Conservation (phyloP, 2,113 vertebrate species). For the Rhinopomastus cyanomelas region DNA sequence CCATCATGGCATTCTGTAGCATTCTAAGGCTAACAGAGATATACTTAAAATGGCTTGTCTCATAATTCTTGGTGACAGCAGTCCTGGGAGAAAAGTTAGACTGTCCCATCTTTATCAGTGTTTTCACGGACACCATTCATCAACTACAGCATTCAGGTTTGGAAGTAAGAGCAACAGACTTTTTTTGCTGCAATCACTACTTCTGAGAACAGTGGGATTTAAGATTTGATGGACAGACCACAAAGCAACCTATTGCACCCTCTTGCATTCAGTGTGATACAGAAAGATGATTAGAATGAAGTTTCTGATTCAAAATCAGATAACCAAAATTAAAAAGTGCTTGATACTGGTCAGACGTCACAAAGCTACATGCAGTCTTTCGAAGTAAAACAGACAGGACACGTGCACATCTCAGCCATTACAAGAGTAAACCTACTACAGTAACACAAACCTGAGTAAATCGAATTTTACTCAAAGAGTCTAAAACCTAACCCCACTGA, state of each 20-base stretch:
- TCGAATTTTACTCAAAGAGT: background rate
- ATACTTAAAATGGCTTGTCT: background rate
- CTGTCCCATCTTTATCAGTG: background rate
- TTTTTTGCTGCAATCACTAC: background rate
- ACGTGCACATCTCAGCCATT: background rate
- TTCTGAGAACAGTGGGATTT: background rate
- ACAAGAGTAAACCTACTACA: background rate
- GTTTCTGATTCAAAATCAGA: background rate
- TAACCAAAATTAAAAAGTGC: rapidly evolving
- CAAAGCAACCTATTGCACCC: background rate
- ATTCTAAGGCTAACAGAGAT: background rate
- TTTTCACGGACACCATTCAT: background rate
- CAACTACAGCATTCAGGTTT: background rate
- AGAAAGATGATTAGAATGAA: background rate
- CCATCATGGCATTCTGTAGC: rapidly evolving
- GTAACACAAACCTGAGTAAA: background rate
- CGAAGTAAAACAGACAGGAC: background rate
- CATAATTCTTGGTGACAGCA: background rate
- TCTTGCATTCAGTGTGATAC: background rate
- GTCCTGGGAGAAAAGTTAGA: background rate
- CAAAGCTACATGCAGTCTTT: background rate
- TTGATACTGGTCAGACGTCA: background rate
- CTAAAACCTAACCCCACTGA: background rate
- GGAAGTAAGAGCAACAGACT: background rate
- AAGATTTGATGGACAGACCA: background rate